A percentile compares a stretch with the other conserved stretches of the same genome.
Evolutionary conservation across 2,888 invertebrate species (phyloP).

Genomic region (Operophtera brumata): DNA sequence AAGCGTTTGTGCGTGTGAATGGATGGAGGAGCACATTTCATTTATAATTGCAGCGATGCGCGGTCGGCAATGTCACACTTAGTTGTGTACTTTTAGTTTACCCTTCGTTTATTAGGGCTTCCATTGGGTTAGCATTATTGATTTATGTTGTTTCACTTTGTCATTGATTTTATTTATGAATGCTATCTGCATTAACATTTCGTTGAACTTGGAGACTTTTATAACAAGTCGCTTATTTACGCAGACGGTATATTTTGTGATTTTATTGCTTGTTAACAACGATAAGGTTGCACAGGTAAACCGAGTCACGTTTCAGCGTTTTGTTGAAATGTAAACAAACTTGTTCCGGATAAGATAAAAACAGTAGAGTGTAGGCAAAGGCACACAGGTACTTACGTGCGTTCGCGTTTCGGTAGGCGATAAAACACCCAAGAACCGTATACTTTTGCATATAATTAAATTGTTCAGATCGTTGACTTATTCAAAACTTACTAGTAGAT

Average conservation of each 20-base stretch:
- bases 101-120: slow-evolving; percentile 57
- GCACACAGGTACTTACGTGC: slow-evolving; percentile 35
- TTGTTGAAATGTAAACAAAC: slow-evolving; percentile 78
- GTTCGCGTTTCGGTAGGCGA: slow-evolving; percentile 49
- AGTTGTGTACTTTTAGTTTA: slow-evolving; percentile 59
- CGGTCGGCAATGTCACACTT: slow-evolving; percentile 73
- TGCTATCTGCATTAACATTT: slow-evolving; percentile 11
- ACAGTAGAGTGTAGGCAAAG: slow-evolving; percentile 47
- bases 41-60: slow-evolving; percentile 80
- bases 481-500: slow-evolving; percentile 10
- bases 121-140: slow-evolving; percentile 39
- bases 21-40: slow-evolving; percentile 79
- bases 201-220: slow-evolving; percentile 14
- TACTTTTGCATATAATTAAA: slow-evolving; percentile 18
- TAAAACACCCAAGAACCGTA: slow-evolving; percentile 36
- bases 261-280: slow-evolving; percentile 72
- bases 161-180: slow-evolving; percentile 24
- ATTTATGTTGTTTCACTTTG: slow-evolving; percentile 31
- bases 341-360: slow-evolving; percentile 79
- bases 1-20: slow-evolving; percentile 79
- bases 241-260: slow-evolving; percentile 56
- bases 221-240: slow-evolving; percentile 36
- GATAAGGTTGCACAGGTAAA: slow-evolving; percentile 72
- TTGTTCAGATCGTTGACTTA: slow-evolving; percentile 20
- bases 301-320: slow-evolving; percentile 74